Base-by-base conservation (phyloP, 2,113 vertebrate species). In the Hemichromis elongatus region DNA sequence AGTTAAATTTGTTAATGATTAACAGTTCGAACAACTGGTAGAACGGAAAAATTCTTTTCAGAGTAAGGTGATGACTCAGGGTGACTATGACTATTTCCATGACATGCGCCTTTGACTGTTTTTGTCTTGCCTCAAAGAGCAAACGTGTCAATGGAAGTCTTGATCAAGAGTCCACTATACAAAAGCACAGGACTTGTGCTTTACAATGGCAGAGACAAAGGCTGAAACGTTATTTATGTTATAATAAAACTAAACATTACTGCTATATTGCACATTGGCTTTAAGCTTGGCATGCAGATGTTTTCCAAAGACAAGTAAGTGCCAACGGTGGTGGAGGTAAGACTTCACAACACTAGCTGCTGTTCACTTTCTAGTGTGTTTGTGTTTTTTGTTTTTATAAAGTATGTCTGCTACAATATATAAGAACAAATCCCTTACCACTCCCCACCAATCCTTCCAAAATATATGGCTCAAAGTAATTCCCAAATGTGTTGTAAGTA, bases 1-100 rank as follows among this genome's bases (percentile, higher is more conserved):
- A 28, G 54, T 54, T 61, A 13, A 6, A 45, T 53, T 77, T 77
- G 80, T 90, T 57, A 91, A 90, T 89, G 77, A 93, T 85, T 89
- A 35, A 88, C 79, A 87, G 56, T 80, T 80, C 7, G 82, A 40
- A 80, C 70, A 56, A 81, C 24, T 61, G 19, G 10, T 9, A 53
- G 37, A 89, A 87, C 4, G 63, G 83, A 90, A 92, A 92, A 91
- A 61, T 66, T 57, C 9, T 70, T 21, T 52, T 26, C 18, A 85
- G 82, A 24, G 18, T 19, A 75, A 90, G 52, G 85, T 61, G 75
- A 89, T 89, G 84, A 93, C 55, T 85, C 80, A 61, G 47, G 70
- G 30, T n/a, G n/a, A n/a, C n/a, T n/a, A n/a, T n/a, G n/a, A n/a
- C 40, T 5, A 40, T 9, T 26, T 42, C 9, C 24, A 13, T 30